phyloP scores from a whole-genome alignment of 2,797 vertebrate species.

The Anabas testudineus region DNA sequence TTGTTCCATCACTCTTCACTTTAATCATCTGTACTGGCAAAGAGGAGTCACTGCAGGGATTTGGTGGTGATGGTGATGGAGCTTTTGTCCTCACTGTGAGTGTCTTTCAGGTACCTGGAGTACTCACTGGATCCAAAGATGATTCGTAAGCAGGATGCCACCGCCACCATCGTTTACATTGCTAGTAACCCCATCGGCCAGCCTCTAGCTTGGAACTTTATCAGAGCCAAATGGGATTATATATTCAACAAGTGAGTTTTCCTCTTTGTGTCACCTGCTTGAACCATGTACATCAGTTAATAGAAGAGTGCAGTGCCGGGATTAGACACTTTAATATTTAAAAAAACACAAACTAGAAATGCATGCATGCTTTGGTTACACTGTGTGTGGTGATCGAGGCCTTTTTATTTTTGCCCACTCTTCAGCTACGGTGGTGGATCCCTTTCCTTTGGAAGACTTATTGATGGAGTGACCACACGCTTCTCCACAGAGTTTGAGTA shows the following conservation, averaged over 20 bases:
- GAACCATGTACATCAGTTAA: neutral
- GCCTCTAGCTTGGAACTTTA: conserved; percentile 89
- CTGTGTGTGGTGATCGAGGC: neutral
- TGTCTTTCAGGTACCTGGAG: conserved; percentile 85
- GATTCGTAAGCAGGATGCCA: conserved; percentile 89
- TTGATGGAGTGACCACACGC: conserved; percentile 78
- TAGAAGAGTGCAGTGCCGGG: too few species aligned
- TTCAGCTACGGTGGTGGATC: conserved; percentile 84
- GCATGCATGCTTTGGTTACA: neutral
- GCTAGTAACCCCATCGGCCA: conserved; percentile 86
- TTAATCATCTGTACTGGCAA: neutral
- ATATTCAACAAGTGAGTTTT: conserved; percentile 86
- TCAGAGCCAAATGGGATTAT: conserved; percentile 84
- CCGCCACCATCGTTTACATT: conserved; percentile 82
- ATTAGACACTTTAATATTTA: neutral
- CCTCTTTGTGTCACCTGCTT: neutral
- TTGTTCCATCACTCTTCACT: neutral
- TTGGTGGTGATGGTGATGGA: neutral
- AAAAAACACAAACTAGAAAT: neutral
- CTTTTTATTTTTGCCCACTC: conserved; percentile 8
- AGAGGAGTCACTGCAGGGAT: neutral
- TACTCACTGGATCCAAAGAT: conserved; percentile 82
- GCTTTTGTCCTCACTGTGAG: conserved; percentile 6
- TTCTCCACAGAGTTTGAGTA: conserved; percentile 89
- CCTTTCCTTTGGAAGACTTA: conserved; percentile 86